Conservation (phyloP, 2,113 vertebrate genomes). For the Dicaeum eximium region DNA sequence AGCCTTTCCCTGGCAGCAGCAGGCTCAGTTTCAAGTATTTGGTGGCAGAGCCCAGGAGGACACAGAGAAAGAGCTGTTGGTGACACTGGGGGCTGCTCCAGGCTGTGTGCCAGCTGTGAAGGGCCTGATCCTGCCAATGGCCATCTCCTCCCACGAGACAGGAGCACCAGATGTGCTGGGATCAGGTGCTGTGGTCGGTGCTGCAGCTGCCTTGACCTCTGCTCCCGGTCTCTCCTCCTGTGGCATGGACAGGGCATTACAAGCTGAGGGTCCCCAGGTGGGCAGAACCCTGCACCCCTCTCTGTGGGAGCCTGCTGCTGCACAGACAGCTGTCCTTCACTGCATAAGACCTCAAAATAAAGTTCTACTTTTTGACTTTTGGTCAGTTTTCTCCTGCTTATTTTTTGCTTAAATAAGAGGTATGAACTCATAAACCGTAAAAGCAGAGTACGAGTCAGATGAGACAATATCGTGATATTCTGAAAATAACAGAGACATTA, state of each 20-base stretch:
- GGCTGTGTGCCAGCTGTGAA: not conserved
- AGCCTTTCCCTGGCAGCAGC: slow-evolving; percentile 14
- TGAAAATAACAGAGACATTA: not conserved
- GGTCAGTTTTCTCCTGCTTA: not conserved
- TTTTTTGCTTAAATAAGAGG: not conserved
- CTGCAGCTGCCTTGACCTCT: not conserved
- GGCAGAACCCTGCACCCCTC: not conserved
- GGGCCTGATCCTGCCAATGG: not conserved
- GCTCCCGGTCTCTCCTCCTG: not conserved
- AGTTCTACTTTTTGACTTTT: not conserved
- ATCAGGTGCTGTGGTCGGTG: rapidly evolving
- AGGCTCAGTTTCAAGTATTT: not conserved
- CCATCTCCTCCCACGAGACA: not conserved
- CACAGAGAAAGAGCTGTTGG: rapidly evolving
- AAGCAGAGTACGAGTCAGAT: not conserved
- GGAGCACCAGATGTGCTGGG: not conserved
- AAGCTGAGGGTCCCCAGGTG: not conserved
- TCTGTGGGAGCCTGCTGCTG: slow-evolving; percentile 25
- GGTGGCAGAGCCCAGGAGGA: not conserved
- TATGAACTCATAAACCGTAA: not conserved
- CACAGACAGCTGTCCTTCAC: not conserved
- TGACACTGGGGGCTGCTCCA: not conserved
- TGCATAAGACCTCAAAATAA: not conserved
- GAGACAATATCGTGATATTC: not conserved
- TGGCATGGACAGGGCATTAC: rapidly evolving